Conservation (phyloP, 2,888 invertebrate genomes). For the Andrena praecox region DNA sequence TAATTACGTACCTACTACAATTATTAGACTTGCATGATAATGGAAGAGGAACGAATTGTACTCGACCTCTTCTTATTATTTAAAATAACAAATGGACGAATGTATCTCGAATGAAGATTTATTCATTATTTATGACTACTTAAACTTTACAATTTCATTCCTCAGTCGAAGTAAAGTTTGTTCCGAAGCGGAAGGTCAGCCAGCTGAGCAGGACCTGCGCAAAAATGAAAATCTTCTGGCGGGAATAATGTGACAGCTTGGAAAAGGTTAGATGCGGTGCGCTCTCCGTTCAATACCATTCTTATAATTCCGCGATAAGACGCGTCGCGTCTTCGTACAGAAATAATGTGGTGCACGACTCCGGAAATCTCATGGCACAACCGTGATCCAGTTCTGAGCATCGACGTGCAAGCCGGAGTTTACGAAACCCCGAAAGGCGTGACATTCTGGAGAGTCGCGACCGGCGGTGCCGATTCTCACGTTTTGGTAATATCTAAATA, state of each 20-base stretch:
- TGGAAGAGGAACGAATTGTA: too few species aligned
- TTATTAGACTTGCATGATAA: too few species aligned
- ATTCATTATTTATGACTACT: too few species aligned
- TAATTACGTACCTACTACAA: too few species aligned
- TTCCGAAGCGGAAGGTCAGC: too few species aligned
- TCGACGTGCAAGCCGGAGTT: constrained; percentile 91
- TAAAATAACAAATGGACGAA: too few species aligned
- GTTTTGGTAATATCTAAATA: constrained; percentile 89
- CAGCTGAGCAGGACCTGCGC: neutral
- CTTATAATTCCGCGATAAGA: neutral
- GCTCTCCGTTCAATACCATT: neutral
- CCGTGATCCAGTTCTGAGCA: constrained; percentile 96
- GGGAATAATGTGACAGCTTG: constrained; percentile 57
- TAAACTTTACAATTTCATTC: too few species aligned
- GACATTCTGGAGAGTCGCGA: constrained; percentile 91
- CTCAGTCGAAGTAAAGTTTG: too few species aligned
- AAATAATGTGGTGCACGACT: constrained; percentile 95
- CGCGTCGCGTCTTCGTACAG: neutral
- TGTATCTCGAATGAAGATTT: too few species aligned
- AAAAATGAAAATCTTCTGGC: constrained; percentile 43
- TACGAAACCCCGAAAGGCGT: constrained; percentile 81
- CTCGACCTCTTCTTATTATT: too few species aligned
- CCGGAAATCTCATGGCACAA: constrained; percentile 99
- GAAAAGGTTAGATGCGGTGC: constrained; percentile 51
- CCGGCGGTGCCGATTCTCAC: constrained; percentile 88